Percentiles rank a stretch among this genome's conserved stretches.
These are phyloP conservation scores for Allygus modestus DNA, from an alignment of 2,888 invertebrate genomes.

Conservation along the genomic window DNA sequence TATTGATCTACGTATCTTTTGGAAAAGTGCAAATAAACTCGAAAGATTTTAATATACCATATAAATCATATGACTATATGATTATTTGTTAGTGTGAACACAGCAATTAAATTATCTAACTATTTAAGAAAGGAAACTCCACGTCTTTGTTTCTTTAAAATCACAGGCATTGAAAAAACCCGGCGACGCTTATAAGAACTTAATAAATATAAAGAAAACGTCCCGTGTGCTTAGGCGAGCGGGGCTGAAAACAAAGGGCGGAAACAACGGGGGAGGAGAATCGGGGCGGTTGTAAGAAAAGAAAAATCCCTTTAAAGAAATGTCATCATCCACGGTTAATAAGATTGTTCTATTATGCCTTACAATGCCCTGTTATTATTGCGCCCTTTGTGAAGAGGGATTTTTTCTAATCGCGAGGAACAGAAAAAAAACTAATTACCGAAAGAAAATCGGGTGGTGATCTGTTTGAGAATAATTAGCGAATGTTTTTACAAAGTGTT, in stretches of 20 bases:
- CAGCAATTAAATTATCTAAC: too few species aligned
- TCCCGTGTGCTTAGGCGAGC: constrained; percentile 30
- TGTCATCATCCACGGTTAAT: constrained; percentile 62
- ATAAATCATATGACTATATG: too few species aligned
- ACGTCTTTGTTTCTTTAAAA: not conserved
- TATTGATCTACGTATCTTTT: too few species aligned
- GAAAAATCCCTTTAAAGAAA: constrained; percentile 60
- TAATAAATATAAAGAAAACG: constrained; percentile 43
- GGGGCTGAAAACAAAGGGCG: constrained; percentile 35
- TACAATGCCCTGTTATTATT: constrained; percentile 58
- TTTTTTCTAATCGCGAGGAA: constrained; percentile 21
- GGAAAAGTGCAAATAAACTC: too few species aligned
- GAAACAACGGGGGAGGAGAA: constrained; percentile 31
- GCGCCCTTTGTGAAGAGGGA: constrained; percentile 11
- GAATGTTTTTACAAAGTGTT: constrained; percentile 23
- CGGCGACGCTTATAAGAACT: constrained; percentile 3
- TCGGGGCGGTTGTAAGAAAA: constrained; percentile 38
- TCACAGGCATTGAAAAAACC: not conserved
- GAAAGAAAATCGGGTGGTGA: constrained; percentile 45
- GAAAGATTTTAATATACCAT: too few species aligned
- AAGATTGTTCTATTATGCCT: constrained; percentile 65
- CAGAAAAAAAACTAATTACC: constrained; percentile 31
- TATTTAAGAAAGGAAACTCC: not conserved
- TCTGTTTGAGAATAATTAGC: constrained; percentile 55
- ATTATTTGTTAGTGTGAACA: too few species aligned